Percentiles rank a stretch among this genome's conserved stretches.
These are phyloP conservation scores for Pelochelys cantorii DNA, from an alignment of 2,797 vertebrate species.

Conservation along the genomic window DNA sequence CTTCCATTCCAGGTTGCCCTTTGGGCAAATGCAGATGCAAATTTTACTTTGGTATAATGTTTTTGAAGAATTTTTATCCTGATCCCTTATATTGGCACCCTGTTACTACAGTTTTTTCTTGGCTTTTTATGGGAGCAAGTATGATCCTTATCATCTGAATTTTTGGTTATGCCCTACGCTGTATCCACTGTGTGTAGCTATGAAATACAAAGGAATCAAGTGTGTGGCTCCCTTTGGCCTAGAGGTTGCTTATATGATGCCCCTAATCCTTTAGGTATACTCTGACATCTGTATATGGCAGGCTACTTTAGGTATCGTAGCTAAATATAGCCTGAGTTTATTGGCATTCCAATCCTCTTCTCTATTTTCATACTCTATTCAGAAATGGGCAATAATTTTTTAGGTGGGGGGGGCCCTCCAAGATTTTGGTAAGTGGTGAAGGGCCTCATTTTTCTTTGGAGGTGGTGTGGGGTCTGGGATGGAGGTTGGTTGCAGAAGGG, in stretches of 20 bases:
- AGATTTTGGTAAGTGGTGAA: too few relatives aligned
- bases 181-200: not conserved
- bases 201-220: not conserved
- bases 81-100: slow-evolving; percentile 12
- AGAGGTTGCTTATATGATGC: too few relatives aligned
- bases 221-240: not conserved
- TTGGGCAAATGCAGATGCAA: slow-evolving; percentile 10
- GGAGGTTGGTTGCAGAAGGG: too few relatives aligned
- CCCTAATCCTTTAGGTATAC: not conserved
- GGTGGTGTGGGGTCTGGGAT: too few relatives aligned
- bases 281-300: too few relatives aligned
- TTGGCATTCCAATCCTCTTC: not conserved
- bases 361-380: not conserved
- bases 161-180: accelerated
- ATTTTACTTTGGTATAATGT: slow-evolving; percentile 37
- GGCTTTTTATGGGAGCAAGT: not conserved
- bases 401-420: too few relatives aligned
- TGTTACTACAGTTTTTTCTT: not conserved
- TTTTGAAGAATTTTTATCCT: slow-evolving; percentile 36
- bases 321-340: not conserved
- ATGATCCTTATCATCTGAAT: not conserved
- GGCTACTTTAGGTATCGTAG: not conserved
- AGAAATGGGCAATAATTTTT: too few relatives aligned
- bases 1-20: not conserved
- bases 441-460: too few relatives aligned